Conservation (phyloP, 2,113 vertebrate species). For the Catharus minimus region DNA sequence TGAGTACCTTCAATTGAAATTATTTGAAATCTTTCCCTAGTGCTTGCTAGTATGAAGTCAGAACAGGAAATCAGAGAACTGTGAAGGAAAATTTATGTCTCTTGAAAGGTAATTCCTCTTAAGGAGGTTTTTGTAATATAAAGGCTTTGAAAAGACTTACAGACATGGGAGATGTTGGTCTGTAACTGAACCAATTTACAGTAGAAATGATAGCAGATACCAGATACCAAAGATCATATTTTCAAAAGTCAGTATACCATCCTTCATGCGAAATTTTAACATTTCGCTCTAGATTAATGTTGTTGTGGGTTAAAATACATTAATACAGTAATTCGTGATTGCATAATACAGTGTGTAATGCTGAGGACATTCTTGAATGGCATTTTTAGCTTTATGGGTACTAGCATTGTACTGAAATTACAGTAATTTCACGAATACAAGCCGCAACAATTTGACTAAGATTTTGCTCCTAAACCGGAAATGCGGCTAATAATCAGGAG, state of each 20-base stretch:
- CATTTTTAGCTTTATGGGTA: slow-evolving; percentile 30
- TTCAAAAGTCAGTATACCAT: slow-evolving; percentile 50
- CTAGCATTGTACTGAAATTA: neutral
- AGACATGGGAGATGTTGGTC: neutral
- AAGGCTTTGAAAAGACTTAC: neutral
- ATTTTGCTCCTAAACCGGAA: too few species aligned
- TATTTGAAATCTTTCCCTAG: neutral
- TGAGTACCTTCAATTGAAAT: neutral
- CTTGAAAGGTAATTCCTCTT: neutral
- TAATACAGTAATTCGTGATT: slow-evolving; percentile 41
- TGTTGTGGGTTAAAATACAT: slow-evolving; percentile 58
- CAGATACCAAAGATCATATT: neutral
- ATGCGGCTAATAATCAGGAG: too few species aligned
- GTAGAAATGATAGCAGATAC: slow-evolving; percentile 21
- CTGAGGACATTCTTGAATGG: slow-evolving; percentile 26
- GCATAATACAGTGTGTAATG: slow-evolving; percentile 47
- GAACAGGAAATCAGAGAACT: neutral
- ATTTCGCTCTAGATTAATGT: slow-evolving; percentile 48
- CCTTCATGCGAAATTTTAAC: neutral
- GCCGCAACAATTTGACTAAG: too few species aligned
- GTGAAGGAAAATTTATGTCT: neutral
- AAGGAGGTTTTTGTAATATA: neutral
- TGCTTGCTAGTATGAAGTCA: neutral
- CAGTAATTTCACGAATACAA: too few species aligned
- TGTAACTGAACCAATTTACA: neutral